Evolutionary conservation across 2,888 invertebrate genomes (phyloP), one percentile per base, ranked within the genome.

Genomic region (Agrilus biguttatus): DNA sequence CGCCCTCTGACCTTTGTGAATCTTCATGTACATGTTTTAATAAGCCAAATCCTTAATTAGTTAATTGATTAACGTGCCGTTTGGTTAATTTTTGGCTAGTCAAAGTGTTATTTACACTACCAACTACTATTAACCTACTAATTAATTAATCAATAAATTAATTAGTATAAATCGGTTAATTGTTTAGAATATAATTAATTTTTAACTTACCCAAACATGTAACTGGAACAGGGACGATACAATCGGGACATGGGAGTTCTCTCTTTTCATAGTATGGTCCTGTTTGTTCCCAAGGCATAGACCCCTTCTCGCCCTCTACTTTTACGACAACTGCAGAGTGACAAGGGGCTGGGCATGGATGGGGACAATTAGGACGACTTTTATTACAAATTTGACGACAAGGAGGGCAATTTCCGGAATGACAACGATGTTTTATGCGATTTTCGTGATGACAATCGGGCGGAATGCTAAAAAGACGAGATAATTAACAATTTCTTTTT

Each of bases 401-500:
- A 0, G 83, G 78, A 1, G 91, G 85, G 59, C 91, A 92, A 32
- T 79, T 75, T 1, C 83, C 84, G 54, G 83, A 83, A 60, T 92
- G 91, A 57, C 91, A 92, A 39, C 69, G 70, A 62, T 90, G 90
- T 13, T 72, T 72, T 51, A 82, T 79, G 45, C 83, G 75, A 47
- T 72, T 69, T 5, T 70, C 59, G 61, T 95, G 95, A 53, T 91
- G 87, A 65, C 95, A 95, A 59, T 83, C 81, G 4, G 89, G 78
- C 33, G 84, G 80, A 38, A 79, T 72, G 54, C 81, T 65, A 36
- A 37, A 52, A 50, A 45, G 69, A 49, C 43, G 21, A 6, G 21
- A 21, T 21, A 21, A 6, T 21, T 21, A 21, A 5, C 21, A 17
- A 17, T 7, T 21, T 21, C 2, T 21, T 21, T 21, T 21, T 3